phyloP scores from a whole-genome alignment of 64 coral and sea anemone genomes.

The Actinia equina region DNA sequence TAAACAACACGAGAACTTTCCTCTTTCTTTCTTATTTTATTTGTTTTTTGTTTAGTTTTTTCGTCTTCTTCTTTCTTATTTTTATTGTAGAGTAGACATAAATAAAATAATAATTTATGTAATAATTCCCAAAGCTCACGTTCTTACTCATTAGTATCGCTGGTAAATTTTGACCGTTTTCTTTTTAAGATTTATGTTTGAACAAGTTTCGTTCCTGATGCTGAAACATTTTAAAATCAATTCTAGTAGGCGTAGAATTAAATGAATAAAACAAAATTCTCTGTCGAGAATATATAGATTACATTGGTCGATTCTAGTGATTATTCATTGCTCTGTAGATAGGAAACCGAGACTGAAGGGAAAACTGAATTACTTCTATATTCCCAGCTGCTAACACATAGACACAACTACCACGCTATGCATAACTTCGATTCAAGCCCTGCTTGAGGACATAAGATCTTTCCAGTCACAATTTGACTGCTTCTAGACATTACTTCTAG shows the following conservation, averaged over 20 bases:
- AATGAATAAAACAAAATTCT: no score
- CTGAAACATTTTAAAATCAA: no score
- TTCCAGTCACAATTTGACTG: not conserved
- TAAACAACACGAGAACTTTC: not conserved
- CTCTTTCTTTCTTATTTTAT: not conserved
- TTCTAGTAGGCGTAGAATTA: no score
- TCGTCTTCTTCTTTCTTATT: not conserved
- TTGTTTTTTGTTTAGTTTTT: not conserved
- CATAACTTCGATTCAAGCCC: not conserved
- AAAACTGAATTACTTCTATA: no score
- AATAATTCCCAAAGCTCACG: not conserved
- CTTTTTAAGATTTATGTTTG: not conserved
- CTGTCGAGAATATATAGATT: no score
- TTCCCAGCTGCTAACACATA: no score
- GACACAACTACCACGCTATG: no score
- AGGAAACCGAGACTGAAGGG: no score
- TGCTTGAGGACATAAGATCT: not conserved
- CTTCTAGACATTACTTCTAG: not conserved
- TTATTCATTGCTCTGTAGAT: no score
- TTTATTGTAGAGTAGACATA: not conserved
- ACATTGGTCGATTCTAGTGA: no score
- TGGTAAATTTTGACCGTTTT: no score
- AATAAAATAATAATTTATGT: not conserved
- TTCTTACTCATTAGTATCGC: not conserved
- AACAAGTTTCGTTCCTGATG: no score